These are phyloP conservation scores for Netelia virgata DNA, from an alignment of 2,888 invertebrate genomes.

Conservation along the genomic window DNA sequence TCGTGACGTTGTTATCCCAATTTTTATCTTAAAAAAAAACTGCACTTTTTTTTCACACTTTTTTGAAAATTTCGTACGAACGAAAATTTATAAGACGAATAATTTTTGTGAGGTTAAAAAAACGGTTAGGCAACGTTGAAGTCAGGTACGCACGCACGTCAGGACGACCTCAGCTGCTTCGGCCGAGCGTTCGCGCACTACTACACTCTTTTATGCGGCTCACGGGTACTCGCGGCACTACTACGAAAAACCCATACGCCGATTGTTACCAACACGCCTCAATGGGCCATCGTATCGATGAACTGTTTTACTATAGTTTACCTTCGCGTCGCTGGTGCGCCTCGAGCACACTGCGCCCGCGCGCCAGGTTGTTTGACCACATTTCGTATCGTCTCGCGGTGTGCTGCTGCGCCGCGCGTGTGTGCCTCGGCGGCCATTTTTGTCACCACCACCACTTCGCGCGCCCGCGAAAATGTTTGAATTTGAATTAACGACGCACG, in stretches of 20 bases:
- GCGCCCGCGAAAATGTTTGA: not conserved
- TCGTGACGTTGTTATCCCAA: conserved; percentile 48
- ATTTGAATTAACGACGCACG: too few relatives aligned
- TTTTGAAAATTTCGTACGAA: not conserved
- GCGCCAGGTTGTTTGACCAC: conserved; percentile 47
- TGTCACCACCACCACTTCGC: not conserved
- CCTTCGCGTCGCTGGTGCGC: conserved; percentile 42
- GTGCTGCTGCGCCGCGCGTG: not conserved
- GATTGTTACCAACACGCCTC: conserved; percentile 60
- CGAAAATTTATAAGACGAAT: not conserved
- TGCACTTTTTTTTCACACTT: not conserved
- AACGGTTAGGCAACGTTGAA: not conserved
- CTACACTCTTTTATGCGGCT: conserved; percentile 48
- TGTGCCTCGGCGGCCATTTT: conserved; percentile 32
- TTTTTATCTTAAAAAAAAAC: conserved; percentile 6
- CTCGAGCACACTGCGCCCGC: conserved; percentile 24
- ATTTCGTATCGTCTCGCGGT: conserved; percentile 18
- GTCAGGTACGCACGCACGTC: not conserved
- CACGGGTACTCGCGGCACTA: conserved; percentile 46
- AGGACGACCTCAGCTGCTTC: conserved; percentile 43
- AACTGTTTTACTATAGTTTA: conserved; percentile 56
- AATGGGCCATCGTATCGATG: conserved; percentile 64
- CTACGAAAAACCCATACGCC: not conserved
- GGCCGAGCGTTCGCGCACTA: conserved; percentile 60
- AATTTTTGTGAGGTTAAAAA: not conserved